These are phyloP conservation scores for Pachymerium ferrugineum DNA, from an alignment of 2,888 invertebrate genomes.

Conservation along the genomic window DNA sequence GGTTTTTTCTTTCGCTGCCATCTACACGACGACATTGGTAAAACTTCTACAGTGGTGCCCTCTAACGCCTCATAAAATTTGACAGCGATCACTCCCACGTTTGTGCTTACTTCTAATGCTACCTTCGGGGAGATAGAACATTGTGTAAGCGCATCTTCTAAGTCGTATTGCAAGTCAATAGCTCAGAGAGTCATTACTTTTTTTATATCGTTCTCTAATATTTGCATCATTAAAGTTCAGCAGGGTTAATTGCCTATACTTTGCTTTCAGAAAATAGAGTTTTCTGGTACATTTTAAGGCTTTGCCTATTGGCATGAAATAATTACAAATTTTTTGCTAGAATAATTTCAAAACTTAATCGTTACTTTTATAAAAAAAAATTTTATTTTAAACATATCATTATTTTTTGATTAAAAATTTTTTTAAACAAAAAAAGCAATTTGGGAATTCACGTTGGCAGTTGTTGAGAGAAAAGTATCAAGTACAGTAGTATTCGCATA, in stretches of 20 bases:
- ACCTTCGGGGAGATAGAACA: slow-evolving; percentile 20
- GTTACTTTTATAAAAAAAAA: not conserved
- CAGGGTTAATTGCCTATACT: no score
- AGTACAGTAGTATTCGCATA: no score
- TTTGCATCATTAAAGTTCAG: no score
- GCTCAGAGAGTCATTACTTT: not conserved
- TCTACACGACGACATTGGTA: slow-evolving; percentile 25
- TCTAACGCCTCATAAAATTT: slow-evolving; percentile 27
- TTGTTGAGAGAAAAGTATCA: no score
- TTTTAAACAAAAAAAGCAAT: no score
- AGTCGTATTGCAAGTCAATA: slow-evolving; percentile 15
- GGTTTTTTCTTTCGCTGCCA: slow-evolving; percentile 9
- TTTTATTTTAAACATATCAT: not conserved
- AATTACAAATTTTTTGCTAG: no score
- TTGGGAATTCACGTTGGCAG: no score
- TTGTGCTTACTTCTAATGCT: slow-evolving; percentile 25
- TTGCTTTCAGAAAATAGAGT: no score
- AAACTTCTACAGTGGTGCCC: slow-evolving; percentile 24
- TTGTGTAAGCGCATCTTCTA: slow-evolving; percentile 23
- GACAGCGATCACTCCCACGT: slow-evolving; percentile 27
- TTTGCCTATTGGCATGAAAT: no score
- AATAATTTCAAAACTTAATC: no score
- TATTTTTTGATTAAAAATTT: no score
- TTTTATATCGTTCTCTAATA: not conserved
- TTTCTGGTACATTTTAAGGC: no score